Evolutionary conservation across 1,140 invertebrate species (phyloP), one percentile per base, ranked within the genome.

Genomic region (Maniola jurtina): DNA sequence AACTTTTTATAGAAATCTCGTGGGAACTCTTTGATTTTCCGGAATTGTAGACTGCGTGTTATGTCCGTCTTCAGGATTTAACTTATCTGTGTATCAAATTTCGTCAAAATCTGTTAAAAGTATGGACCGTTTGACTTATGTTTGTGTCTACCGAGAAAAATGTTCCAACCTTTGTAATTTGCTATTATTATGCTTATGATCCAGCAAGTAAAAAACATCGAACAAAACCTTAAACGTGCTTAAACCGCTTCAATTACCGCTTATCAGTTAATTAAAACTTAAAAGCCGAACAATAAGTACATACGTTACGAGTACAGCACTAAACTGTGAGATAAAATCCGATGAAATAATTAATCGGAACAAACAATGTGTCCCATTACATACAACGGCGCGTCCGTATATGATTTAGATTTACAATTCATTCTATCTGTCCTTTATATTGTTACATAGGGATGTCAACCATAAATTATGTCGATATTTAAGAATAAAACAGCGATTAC

Each of bases 371-470:
- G 56, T 15, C 36, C 6, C 36, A 54, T 40, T 35, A 48, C 36
- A 60, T 34, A 59, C 47, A 60, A 65, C 52, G 16, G 56, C 47
- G 57, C 64, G 36, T 54, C 42, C 54, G 25, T 25, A 15, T 13
- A 10, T 38, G 25, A 56, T 47, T 36, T 50, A 61, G 59, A 66
- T 66, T 66, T 47, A 61, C 60, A 66, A 36, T 33, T 50, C 50
- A 56, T 55, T 57, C 33, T 15, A 52, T 54, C 57, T 36, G 57
- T 60, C 35, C 36, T 5, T 1, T 9, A 45, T 45, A n/a, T 11
- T 1, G 1, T 13, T 2, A 45, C 9, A 8, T 11, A 38, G 7
- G 7, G 42, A 45, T 45, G 42, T 45, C 5, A 5, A 11, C 13
- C 5, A 6, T 13, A n/a, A n/a, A n/a, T n/a, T n/a, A 13, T 11